Evolutionary conservation across 92 coral and sea anemone species (phyloP), one percentile per base, ranked within the genome.

Genomic region (Hydrozoanthus gracilis): DNA sequence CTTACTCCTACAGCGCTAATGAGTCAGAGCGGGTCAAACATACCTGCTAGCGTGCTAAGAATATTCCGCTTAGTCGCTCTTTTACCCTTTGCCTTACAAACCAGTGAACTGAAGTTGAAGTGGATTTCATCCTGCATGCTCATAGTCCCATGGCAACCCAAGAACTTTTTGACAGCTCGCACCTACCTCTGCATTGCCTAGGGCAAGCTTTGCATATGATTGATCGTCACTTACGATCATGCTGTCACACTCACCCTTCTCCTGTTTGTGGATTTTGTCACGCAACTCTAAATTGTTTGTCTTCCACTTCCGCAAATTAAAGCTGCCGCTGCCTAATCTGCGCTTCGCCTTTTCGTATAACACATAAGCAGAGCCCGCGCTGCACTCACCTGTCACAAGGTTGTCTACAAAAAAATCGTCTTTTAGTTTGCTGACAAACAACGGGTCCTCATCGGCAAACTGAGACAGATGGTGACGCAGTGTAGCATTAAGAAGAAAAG

Each of bases 401-500:
- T 27, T 2, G 35, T 27, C 35, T 27, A 27, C 35, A 27, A 27
- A 27, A 27, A 27, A 27, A n/a, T 27, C 35, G 35, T 27, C 35
- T 27, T 27, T 27, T 27, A 27, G 35, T 27, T 27, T 27, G 35
- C 35, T 27, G 35, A 27, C 35, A 27, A 27, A 27, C 35, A 0
- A 0, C 35, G 35, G 35, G 35, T 27, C 35, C 35, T 27, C 35
- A 27, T 27, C 35, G 39, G 39, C 39, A 27, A 27, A 27, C 39
- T 27, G 39, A 27, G 39, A 27, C 39, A 27, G 39, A 27, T 27
- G 39, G 39, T 27, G 39, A 27, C 2, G 39, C 0, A 27, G 39
- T 27, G 94, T 86, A 48, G 92, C 90, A 51, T 88, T 91, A 13
- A 88, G 72, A 54, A 88, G 71, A 44, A 91, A 27, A 27, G 39